Evolutionary conservation across 2,888 invertebrate genomes (phyloP), one percentile per base, ranked within the genome.

Genomic region (Cistogaster globosa): DNA sequence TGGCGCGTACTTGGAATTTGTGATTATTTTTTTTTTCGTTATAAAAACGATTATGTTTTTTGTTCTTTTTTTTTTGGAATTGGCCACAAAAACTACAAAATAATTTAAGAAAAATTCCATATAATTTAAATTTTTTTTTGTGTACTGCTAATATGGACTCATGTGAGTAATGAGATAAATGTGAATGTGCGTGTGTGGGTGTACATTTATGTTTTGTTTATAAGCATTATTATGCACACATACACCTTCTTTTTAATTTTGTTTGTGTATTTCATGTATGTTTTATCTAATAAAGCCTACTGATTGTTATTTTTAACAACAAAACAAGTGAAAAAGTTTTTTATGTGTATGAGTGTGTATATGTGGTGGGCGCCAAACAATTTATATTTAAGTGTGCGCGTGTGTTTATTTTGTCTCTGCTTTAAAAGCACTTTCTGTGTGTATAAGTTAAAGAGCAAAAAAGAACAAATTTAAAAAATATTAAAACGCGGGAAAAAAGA

Each of bases 401-500:
- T 45, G n/a, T n/a, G 12, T 58, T 32, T 16, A 18, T 22, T 0
- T 32, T 65, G 55, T 42, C 20, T 75, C 12, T 65, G 18, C 18
- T 22, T 38, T 68, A 18, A 51, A 58, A 22, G 18, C 4, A 26
- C 1, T 32, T n/a, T 18, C 4, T 57, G 26, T 14, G 1, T 36
- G 20, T 42, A 55, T 48, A 16, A 38, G 12, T 45, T 36, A 6
- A 55, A 63, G 48, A 12, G 36, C 68, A 26, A 42, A 69, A 48
- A 48, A 48, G 6, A 48, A 48, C 0, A 77, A 77, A 69, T 38
- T 32, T 38, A 26, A 63, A 14, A 4, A 20, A 22, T 18, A 53
- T 42, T 83, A 86, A 42, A 88, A 87, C 87, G 87, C 87, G 88
- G 88, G 86, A 88, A 88, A 87, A 48, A 48, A 12, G 1, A 42